Evolutionary conservation across 2,888 invertebrate genomes (phyloP).

Genomic region (Hydroisotoma schaefferi): DNA sequence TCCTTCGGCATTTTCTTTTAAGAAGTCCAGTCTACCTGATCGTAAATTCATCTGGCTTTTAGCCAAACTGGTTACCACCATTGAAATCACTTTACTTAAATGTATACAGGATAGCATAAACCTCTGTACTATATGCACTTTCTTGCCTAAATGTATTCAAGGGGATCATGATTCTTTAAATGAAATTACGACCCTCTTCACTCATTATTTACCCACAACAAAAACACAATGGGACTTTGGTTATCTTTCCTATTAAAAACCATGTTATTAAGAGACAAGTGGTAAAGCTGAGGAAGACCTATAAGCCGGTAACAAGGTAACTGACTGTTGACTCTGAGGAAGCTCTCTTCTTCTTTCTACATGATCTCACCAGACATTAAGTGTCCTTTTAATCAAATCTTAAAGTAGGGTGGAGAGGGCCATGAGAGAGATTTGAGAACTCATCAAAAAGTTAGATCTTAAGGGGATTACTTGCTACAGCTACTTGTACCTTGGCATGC

Average conservation of each 20-base stretch:
- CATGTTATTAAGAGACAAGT: background rate
- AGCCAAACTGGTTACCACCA: constrained; percentile 8
- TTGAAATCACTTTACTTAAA: no score
- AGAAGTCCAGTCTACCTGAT: background rate
- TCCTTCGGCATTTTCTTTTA: background rate
- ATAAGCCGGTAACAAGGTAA: background rate
- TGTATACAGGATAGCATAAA: no score
- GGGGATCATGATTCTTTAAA: constrained; percentile 16
- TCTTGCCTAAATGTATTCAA: background rate
- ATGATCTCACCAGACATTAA: constrained; percentile 21
- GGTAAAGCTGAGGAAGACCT: constrained; percentile 18
- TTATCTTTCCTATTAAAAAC: background rate
- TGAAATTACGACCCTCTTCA: constrained; percentile 20
- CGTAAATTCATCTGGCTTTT: background rate
- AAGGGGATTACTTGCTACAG: no score
- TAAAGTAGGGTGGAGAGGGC: no score
- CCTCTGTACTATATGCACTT: no score
- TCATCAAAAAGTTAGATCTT: no score
- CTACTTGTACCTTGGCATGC: no score
- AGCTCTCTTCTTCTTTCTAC: background rate
- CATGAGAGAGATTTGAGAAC: no score
- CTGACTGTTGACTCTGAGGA: background rate
- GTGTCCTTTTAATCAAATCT: constrained; percentile 26
- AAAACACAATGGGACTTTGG: constrained; percentile 2
- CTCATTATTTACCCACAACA: constrained; percentile 16